Conservation (phyloP, 1,140 invertebrate species). For the Drosophila ogumai region DNA sequence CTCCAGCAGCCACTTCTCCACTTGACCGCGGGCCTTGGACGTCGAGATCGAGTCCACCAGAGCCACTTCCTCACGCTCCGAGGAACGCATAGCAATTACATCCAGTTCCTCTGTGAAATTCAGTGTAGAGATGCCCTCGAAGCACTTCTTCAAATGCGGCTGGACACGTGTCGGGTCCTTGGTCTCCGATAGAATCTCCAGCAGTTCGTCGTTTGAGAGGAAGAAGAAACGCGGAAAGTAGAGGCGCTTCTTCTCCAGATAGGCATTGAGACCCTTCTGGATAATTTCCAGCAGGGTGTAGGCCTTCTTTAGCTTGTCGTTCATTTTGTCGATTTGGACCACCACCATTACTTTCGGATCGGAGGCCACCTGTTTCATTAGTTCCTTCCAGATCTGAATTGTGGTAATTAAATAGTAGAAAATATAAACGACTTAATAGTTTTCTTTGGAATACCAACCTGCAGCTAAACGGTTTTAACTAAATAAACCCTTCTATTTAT, state of each 20-base stretch:
- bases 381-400: conserved; percentile 91
- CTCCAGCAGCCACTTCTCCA: conserved; percentile 98
- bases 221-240: conserved; percentile 99
- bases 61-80: conserved; percentile 92
- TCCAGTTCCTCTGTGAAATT: conserved; percentile 95
- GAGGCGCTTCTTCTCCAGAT: conserved; percentile 97
- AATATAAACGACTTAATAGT: not conserved
- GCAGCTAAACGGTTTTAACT: too few species aligned
- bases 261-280: conserved; percentile 95
- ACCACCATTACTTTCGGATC: conserved; percentile 94
- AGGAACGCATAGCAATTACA: conserved; percentile 95
- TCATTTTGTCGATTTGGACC: conserved; percentile 96
- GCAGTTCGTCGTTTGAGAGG: conserved; percentile 97
- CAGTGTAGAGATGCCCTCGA: conserved; percentile 95
- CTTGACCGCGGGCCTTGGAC: conserved; percentile 94
- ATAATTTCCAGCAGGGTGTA: conserved; percentile 95
- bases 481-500: too few species aligned
- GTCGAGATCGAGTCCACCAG: conserved; percentile 94
- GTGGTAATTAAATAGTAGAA: not conserved
- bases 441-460: too few species aligned
- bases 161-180: conserved; percentile 98
- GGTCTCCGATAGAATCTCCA: conserved; percentile 98
- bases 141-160: conserved; percentile 99
- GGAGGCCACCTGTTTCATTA: conserved; percentile 93
- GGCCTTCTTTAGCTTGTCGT: conserved; percentile 95